Base-by-base conservation (phyloP, 37 sponge, comb jelly and placozoan species). In the Halisarca cf. caerulea region DNA sequence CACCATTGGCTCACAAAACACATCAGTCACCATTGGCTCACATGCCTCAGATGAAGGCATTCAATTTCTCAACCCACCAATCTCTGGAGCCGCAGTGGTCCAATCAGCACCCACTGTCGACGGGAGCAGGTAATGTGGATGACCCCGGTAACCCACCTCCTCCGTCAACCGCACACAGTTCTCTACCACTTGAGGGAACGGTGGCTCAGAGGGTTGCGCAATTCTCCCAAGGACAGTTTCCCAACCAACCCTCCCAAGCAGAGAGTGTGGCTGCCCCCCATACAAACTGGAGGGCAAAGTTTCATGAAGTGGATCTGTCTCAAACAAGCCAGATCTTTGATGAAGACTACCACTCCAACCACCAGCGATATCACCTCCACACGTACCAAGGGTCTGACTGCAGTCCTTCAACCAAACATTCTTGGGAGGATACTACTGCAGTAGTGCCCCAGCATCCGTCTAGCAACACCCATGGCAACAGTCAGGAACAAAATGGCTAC, bases 311-410 rank as follows among this genome's bases (percentile, higher is more conserved):
- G 41, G 77, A 74, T 38, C 45, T 39, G 39, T 43, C 24, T 14
- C 77, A 74, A 8, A 44, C 43, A 41, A 74, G 77, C 45, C 77
- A 74, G 44, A 23, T 37, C 25, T 40, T 36, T 43, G 77, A 74
- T 23, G 77, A 74, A 3, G 77, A 74, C 0, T 38, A 74, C 77
- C 41, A 40, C 36, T 21, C 20, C 2, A 74, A 40, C 23, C 77
- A 23, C 43, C 64, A 62, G 9, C 30, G 30, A n/a, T 62, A 62
- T 28, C 64, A 62, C 6, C 5, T 38, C 7, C 25, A 74, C 77
- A 74, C 7, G 17, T 34, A 6, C 3, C 35, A 68, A 17, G 69
- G 69, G 17, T 18, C 44, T 14, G 72, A 71, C 9, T 30, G 40
- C 39, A 71, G 72, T 33, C 72, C 72, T 33, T 30, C 20, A 5